These are phyloP conservation scores for Panonychus citri DNA, from an alignment of 1,140 invertebrate genomes.

Conservation along the genomic window DNA sequence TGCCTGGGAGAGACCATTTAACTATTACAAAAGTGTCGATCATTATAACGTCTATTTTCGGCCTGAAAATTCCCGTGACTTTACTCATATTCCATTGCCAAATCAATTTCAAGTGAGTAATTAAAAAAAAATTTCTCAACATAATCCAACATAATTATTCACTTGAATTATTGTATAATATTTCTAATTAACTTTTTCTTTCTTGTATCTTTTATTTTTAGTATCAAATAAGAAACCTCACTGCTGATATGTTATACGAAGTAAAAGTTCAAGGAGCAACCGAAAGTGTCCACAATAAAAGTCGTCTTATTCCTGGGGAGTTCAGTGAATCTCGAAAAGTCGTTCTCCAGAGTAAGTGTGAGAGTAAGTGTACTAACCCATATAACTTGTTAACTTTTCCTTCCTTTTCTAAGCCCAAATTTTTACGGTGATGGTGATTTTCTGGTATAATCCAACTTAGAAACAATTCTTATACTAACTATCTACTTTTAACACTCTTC, in stretches of 20 bases:
- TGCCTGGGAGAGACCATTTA: conserved; percentile 48
- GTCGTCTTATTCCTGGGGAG: conserved; percentile 35
- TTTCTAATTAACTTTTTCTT: background rate
- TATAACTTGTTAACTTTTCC: conserved; percentile 2
- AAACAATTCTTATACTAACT: too few relatives aligned
- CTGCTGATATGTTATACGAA: conserved; percentile 45
- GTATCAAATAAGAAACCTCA: conserved; percentile 39
- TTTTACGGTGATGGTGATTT: too few relatives aligned
- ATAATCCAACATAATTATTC: too few relatives aligned
- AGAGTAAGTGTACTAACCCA: conserved; percentile 13
- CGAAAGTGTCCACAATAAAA: conserved; percentile 35
- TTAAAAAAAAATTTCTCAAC: too few relatives aligned
- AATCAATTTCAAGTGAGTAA: too few relatives aligned
- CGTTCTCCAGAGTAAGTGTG: conserved; percentile 37
- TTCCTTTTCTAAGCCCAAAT: background rate
- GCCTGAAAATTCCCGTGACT: conserved; percentile 30
- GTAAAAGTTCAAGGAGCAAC: conserved; percentile 44
- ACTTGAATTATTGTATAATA: too few relatives aligned
- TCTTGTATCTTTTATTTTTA: background rate
- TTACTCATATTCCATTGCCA: conserved; percentile 29
- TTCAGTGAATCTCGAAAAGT: conserved; percentile 37
- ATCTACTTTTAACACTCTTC: too few relatives aligned
- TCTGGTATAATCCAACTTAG: too few relatives aligned
- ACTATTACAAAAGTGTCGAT: conserved; percentile 41
- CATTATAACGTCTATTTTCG: conserved; percentile 47